Conservation (phyloP, 1,140 invertebrate species). For the Cyclargus thomasi region DNA sequence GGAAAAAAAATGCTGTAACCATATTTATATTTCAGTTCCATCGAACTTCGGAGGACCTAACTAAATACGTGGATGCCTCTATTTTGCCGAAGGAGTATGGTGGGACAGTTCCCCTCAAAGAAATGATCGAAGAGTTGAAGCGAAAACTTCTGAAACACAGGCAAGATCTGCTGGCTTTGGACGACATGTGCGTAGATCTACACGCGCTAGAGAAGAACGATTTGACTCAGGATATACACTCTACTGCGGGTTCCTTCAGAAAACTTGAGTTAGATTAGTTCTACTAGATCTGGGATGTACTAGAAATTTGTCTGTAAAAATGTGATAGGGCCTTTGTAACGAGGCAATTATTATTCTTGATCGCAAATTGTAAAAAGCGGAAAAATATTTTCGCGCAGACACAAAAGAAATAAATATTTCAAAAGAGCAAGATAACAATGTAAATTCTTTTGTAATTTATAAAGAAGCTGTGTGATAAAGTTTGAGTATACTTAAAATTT, state of each 20-base stretch:
- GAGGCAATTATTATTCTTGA: too few species aligned
- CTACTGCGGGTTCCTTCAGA: slow-evolving; percentile 85
- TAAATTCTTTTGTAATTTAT: too few species aligned
- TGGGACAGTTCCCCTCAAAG: slow-evolving; percentile 83
- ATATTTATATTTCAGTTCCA: slow-evolving; percentile 78
- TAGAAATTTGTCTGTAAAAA: background rate
- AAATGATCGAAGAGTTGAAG: slow-evolving; percentile 88
- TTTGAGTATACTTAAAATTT: too few species aligned
- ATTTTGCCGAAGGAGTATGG: slow-evolving; percentile 92
- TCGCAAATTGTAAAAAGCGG: too few species aligned
- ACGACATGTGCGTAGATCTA: slow-evolving; percentile 86
- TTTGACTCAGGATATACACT: slow-evolving; percentile 79
- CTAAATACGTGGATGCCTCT: slow-evolving; percentile 80
- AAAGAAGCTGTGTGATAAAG: too few species aligned
- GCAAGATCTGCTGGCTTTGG: slow-evolving; percentile 81
- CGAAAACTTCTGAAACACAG: slow-evolving; percentile 78
- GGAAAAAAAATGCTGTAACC: background rate
- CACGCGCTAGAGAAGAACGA: slow-evolving; percentile 79
- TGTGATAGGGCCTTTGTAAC: background rate
- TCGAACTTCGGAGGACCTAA: slow-evolving; percentile 81
- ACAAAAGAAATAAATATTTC: too few species aligned
- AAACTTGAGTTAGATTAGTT: slow-evolving; percentile 86
- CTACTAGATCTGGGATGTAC: background rate
- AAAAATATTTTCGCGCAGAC: too few species aligned
- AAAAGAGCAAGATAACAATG: too few species aligned